Evolutionary conservation across 2,888 invertebrate genomes (phyloP), one percentile per base, ranked within the genome.

Genomic region (Meta bourneti): DNA sequence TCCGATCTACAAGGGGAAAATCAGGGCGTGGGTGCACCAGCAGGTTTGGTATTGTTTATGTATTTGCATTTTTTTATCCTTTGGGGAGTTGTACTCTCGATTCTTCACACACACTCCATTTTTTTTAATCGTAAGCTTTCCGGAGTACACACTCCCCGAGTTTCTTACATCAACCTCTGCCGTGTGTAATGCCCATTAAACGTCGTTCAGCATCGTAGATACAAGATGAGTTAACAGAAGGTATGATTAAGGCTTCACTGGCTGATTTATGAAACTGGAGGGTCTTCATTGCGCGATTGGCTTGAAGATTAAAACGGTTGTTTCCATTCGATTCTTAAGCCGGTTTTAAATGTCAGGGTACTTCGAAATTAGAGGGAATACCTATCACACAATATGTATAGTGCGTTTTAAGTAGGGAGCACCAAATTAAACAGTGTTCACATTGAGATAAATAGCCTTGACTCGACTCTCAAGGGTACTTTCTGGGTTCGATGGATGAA

Each of bases 161-260:
- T 77, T 77, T 51, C 52, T n/a, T 51, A n/a, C 7, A 19, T 16
- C 51, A 77, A 77, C 51, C 19, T 34, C 7, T 51, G 19, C 51
- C 6, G 13, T 77, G 13, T 77, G 52, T 51, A 51, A 77, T 51
- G 7, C 9, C 77, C 77, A 19, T 52, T 19, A 77, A 77, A 19
- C 77, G 49, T 51, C 51, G 16, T 52, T 77, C 52, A 19, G 5
- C 77, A n/a, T 51, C 34, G 1, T 34, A 34, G 34, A 34, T 34
- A 34, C 52, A 7, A 16, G 77, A 9, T 77, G 52, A 77, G 49
- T 77, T 51, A 77, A 52, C 49, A 77, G 52, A 51, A 51, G 51
- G n/a, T 77, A 77, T 77, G 77, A 77, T 77, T 77, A 77, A 77
- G 51, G 77, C 52, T 77, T 77, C 9, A 77, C 19, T 19, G 52